A percentile compares a stretch with the other conserved stretches of the same genome.
Conservation (phyloP, 2,888 invertebrate genomes). For the Fabriciana adippe region DNA sequence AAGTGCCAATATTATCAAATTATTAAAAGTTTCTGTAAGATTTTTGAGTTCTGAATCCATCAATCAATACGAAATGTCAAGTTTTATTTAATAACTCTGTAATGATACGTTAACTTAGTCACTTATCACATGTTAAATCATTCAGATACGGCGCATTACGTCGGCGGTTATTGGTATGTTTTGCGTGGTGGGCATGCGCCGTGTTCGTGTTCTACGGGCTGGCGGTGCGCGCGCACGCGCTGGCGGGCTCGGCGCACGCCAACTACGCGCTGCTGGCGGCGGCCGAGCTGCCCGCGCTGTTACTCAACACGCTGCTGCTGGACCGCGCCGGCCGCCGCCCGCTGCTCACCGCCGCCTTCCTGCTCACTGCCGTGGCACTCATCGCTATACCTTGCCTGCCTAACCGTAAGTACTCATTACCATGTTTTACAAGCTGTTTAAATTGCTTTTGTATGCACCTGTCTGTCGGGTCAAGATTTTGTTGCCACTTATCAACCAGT, state of each 20-base stretch:
- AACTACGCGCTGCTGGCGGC: slow-evolving; percentile 70
- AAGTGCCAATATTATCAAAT: too few species aligned
- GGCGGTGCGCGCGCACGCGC: slow-evolving; percentile 68
- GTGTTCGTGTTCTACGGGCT: slow-evolving; percentile 78
- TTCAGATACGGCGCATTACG: slow-evolving; percentile 65
- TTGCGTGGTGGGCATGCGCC: slow-evolving; percentile 71
- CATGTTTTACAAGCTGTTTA: neutral
- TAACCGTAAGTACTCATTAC: slow-evolving; percentile 46
- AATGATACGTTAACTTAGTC: too few species aligned
- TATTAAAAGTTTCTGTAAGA: too few species aligned
- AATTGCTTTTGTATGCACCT: neutral
- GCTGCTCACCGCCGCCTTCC: slow-evolving; percentile 67
- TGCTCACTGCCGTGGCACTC: slow-evolving; percentile 63
- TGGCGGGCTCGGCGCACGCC: slow-evolving; percentile 63
- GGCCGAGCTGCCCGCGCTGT: slow-evolving; percentile 70
- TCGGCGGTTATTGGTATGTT: slow-evolving; percentile 66
- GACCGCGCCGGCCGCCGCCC: slow-evolving; percentile 69
- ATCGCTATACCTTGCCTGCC: slow-evolving; percentile 61
- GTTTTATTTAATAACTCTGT: too few species aligned
- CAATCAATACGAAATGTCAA: too few species aligned
- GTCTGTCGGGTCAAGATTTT: too few species aligned
- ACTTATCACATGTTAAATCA: too few species aligned
- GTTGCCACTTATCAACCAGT: too few species aligned
- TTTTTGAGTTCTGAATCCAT: too few species aligned
- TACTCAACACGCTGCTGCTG: slow-evolving; percentile 67